A percentile compares a stretch with the other conserved stretches of the same genome.
phyloP scores from a whole-genome alignment of 2,888 invertebrate species.

The Brenthis daphne region DNA sequence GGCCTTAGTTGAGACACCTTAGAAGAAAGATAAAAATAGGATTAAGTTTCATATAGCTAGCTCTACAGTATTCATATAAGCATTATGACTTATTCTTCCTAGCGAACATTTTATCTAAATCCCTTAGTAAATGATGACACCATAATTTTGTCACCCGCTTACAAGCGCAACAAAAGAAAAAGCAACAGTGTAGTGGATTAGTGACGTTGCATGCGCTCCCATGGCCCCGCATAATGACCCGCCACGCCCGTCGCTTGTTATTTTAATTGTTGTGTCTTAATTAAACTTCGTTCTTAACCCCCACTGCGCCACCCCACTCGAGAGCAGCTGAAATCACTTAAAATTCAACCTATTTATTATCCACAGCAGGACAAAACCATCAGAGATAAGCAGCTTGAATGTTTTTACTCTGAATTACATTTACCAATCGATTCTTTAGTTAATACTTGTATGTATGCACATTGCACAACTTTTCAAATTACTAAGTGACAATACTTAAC shows the following conservation, averaged over 20 bases:
- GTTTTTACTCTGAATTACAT: conserved; percentile 13
- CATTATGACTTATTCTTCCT: background rate
- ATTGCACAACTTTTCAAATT: conserved; percentile 14
- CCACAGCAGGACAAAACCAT: conserved; percentile 31
- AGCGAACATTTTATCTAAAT: conserved; percentile 8
- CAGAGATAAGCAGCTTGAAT: conserved; percentile 11
- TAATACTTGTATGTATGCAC: background rate
- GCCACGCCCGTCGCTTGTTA: conserved; percentile 61
- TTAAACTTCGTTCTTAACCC: conserved; percentile 55
- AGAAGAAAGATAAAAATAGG: background rate
- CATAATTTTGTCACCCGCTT: conserved; percentile 28
- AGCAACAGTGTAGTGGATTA: conserved; percentile 48
- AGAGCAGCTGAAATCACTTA: conserved; percentile 39
- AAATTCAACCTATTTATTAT: conserved; percentile 37
- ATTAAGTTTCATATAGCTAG: background rate
- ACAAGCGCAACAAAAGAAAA: conserved; percentile 28
- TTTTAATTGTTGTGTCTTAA: conserved; percentile 77
- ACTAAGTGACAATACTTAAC: conserved; percentile 31
- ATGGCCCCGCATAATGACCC: conserved; percentile 67
- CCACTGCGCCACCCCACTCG: conserved; percentile 28
- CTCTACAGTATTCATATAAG: background rate
- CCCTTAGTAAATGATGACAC: conserved; percentile 15
- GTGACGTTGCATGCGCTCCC: conserved; percentile 62
- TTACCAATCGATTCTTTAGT: conserved; percentile 2
- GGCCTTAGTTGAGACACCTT: background rate